phyloP scores from a whole-genome alignment of 2,888 invertebrate genomes.

The Smittia aterrima region DNA sequence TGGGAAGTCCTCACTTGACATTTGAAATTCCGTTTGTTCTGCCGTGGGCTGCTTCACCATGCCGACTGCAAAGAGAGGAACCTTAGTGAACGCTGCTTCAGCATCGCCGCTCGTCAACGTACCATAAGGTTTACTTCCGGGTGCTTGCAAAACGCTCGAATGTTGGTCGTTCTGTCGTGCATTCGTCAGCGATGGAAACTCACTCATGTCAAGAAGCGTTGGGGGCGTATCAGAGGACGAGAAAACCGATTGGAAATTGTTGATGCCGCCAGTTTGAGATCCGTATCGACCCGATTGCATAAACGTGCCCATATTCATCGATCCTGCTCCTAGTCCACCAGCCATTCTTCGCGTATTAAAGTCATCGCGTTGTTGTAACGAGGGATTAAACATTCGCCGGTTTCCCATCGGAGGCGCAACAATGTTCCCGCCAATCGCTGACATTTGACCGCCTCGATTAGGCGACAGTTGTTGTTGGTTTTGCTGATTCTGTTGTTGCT shows the following conservation, averaged over 20 bases:
- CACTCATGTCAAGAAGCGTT: slow-evolving; percentile 84
- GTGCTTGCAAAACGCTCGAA: slow-evolving; percentile 80
- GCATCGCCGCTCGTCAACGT: slow-evolving; percentile 2
- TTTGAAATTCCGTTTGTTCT: slow-evolving; percentile 91
- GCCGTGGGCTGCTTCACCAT: slow-evolving; percentile 94
- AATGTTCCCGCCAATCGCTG: slow-evolving; percentile 45
- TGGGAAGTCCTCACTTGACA: slow-evolving; percentile 99
- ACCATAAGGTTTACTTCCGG: slow-evolving; percentile 92
- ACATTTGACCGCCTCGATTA: slow-evolving; percentile 58
- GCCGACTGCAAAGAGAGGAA: slow-evolving; percentile 64
- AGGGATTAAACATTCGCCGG: slow-evolving; percentile 36
- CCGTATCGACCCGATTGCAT: slow-evolving; percentile 63
- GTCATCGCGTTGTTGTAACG: slow-evolving; percentile 49
- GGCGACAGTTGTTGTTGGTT: slow-evolving; percentile 52
- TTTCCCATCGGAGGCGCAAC: slow-evolving; percentile 7
- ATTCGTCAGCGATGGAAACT: slow-evolving; percentile 84
- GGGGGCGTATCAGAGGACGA: slow-evolving; percentile 76
- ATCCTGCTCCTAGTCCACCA: slow-evolving; percentile 47
- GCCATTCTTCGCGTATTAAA: slow-evolving; percentile 55
- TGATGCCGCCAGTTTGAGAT: slow-evolving; percentile 61
- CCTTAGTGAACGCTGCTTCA: slow-evolving; percentile 9
- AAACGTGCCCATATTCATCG: slow-evolving; percentile 60
- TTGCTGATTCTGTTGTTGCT: slow-evolving; percentile 54
- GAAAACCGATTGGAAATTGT: slow-evolving; percentile 79
- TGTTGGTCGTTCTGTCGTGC: slow-evolving; percentile 79